phyloP scores from a whole-genome alignment of 2,797 vertebrate species.

The Poeciliopsis infans region DNA sequence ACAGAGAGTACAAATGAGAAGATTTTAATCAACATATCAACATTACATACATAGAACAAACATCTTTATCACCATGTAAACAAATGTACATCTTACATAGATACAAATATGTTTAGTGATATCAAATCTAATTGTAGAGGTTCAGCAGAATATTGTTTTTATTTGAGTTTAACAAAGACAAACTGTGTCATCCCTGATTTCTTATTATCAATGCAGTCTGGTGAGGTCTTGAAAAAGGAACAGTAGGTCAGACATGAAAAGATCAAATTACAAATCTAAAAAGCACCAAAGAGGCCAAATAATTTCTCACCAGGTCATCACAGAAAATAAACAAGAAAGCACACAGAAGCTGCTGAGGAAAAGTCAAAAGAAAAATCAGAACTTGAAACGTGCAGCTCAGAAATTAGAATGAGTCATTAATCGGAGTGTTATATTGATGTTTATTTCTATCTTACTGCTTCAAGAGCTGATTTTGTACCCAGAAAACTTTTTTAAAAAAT shows the following conservation, averaged over 20 bases:
- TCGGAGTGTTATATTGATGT: neutral
- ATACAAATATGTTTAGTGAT: neutral
- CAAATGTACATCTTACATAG: neutral
- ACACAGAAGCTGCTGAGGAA: no score
- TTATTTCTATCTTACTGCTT: neutral
- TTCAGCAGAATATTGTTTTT: neutral
- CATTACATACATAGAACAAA: neutral
- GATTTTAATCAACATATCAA: no score
- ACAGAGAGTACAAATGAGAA: no score
- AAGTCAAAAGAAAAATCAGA: neutral
- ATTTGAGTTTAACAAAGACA: neutral
- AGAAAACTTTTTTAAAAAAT: neutral
- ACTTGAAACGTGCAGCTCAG: neutral
- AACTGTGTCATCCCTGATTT: neutral
- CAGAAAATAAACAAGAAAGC: no score
- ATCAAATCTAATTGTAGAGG: neutral
- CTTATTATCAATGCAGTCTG: neutral
- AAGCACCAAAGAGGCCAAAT: no score
- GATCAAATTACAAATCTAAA: no score
- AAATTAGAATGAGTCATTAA: neutral
- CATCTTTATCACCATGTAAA: neutral
- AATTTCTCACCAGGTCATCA: no score
- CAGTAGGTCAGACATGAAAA: neutral
- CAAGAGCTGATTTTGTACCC: neutral
- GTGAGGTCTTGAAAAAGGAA: neutral